Conservation (phyloP, 2,797 vertebrate genomes). For the Hyperoplus lanceolatus region DNA sequence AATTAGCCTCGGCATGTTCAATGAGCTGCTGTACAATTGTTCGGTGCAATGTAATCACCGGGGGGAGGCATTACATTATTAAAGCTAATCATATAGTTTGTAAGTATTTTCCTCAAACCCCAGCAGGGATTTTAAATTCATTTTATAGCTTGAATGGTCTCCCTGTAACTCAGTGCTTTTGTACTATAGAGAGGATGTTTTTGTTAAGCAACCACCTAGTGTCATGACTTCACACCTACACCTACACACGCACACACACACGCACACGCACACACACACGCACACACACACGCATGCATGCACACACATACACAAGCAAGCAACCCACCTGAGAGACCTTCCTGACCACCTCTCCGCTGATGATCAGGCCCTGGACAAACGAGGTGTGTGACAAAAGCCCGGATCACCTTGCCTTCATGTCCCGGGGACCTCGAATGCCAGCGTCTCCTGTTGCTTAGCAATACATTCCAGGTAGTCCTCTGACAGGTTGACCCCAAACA, state of each 20-base stretch:
- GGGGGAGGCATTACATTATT: conserved; percentile 51
- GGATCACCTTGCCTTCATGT: conserved; percentile 90
- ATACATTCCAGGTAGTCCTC: conserved; percentile 95
- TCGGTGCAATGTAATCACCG: conserved; percentile 25
- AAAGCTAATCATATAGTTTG: conserved; percentile 46
- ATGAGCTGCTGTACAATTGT: conserved; percentile 4
- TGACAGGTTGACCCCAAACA: conserved; percentile 81
- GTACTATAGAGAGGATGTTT: conserved; percentile 18
- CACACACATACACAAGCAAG: too few relatives aligned
- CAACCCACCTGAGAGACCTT: conserved; percentile 92
- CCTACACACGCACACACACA: not conserved
- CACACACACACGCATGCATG: conserved; percentile 3
- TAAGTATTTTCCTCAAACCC: conserved; percentile 45
- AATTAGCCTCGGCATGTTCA: conserved; percentile 11
- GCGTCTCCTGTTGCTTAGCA: conserved; percentile 91
- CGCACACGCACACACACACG: too few relatives aligned
- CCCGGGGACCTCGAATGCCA: conserved; percentile 91
- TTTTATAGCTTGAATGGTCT: conserved; percentile 35
- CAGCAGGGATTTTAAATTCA: conserved; percentile 17
- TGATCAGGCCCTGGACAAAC: conserved; percentile 90
- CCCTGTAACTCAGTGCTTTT: not conserved
- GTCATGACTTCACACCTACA: conserved; percentile 33
- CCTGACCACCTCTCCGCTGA: conserved; percentile 90
- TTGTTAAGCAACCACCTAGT: not conserved
- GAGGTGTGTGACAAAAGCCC: conserved; percentile 90